Evolutionary conservation across 2,888 invertebrate genomes (phyloP), one percentile per base, ranked within the genome.

Genomic region (Phragmatobia fuliginosa): DNA sequence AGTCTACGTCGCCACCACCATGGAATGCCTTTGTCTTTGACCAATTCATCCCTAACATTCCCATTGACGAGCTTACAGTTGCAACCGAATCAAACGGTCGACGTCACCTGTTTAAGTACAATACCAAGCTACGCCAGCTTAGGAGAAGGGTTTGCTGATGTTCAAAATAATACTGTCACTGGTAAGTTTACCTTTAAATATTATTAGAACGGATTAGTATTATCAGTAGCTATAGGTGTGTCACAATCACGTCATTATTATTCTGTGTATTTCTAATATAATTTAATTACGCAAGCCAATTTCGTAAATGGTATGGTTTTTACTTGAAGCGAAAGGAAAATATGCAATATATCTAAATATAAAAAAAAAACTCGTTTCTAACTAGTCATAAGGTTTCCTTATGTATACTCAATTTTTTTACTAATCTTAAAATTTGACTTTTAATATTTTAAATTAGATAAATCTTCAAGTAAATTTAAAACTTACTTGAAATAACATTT

Each of bases 101-200:
- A 97, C 82, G 96, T 98, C 83, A 97, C 97, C 76, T 98, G 98
- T 86, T 93, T 97, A 78, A 96, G 97, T 80, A 97, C 98, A 68
- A 98, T 98, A 85, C 98, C 98, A 0, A 96, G 97, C 82, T 97
- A 97, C 81, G 96, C 97, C 2, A 96, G 96, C 67, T 92, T 96
- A 64, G 96, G 96, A 45, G 97, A 97, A 78, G 96, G 96, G 61
- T 98, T 97, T 82, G 97, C 97, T 62, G 97, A 98, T 89, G 95
- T 96, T 62, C 96, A 96, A 88, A 97, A 96, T 73, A 96, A 96
- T 84, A 97, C 97, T 32, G 96, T 97, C 65, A 95, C 96, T 85
- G 97, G 98, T 97, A 91, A 96, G 96, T 52, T 49, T 8, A 25
- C 73, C 25, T 41, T 32, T 8, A 38, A 49, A n/a, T 11, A 33